phyloP scores from a whole-genome alignment of 2,797 vertebrate species.

The Nyctalus aviator region DNA sequence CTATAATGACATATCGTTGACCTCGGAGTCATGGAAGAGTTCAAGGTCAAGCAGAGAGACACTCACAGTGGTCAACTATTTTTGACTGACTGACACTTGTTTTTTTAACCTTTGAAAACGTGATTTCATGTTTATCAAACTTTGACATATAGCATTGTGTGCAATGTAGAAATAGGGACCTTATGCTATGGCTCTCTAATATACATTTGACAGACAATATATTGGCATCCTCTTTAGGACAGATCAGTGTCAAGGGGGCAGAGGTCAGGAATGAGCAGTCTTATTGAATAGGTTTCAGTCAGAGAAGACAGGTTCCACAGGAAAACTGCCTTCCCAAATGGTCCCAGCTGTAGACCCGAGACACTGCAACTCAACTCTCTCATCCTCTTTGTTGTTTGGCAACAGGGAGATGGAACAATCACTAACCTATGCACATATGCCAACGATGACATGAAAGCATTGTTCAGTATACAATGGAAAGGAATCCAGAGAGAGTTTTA shows the following conservation, averaged over 20 bases:
- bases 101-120: conserved; percentile 81
- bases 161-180: conserved; percentile 71
- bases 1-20: conserved; percentile 71
- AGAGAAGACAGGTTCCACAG: conserved; percentile 69
- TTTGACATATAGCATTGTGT: conserved; percentile 81
- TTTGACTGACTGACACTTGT: conserved; percentile 82
- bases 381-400: conserved; percentile 48
- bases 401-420: neutral
- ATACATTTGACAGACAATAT: conserved; percentile 78
- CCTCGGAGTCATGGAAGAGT: conserved; percentile 72
- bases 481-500: neutral
- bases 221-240: conserved; percentile 73
- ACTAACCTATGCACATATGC: neutral
- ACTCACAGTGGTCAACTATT: conserved; percentile 73
- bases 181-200: conserved; percentile 68
- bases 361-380: neutral
- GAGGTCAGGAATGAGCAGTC: conserved; percentile 60
- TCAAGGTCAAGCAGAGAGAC: conserved; percentile 79
- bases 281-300: conserved; percentile 70
- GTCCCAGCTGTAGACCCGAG: conserved; percentile 28
- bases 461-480: neutral
- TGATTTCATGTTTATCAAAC: conserved; percentile 85
- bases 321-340: conserved; percentile 61
- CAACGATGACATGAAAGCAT: neutral
- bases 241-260: conserved; percentile 68